Evolutionary conservation across 2,113 vertebrate species (phyloP).

Genomic region (Xenopus laevis): DNA sequence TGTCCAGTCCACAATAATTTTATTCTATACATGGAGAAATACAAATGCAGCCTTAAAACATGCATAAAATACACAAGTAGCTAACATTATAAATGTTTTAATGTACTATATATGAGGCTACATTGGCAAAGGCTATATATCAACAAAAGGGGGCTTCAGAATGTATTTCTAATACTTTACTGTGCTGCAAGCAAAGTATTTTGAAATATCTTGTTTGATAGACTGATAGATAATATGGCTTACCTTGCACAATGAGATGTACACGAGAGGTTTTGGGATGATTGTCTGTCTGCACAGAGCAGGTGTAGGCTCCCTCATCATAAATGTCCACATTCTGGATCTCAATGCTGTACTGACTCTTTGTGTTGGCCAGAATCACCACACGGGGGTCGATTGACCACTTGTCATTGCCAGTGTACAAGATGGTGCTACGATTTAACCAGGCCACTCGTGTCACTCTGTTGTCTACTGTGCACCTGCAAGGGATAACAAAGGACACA

Average conservation of each 20-base stretch:
- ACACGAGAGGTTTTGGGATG: slow-evolving; percentile 87
- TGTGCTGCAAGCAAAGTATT: too few relatives aligned
- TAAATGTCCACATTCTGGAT: slow-evolving; percentile 90
- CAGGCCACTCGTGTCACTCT: slow-evolving; percentile 90
- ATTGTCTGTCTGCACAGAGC: slow-evolving; percentile 92
- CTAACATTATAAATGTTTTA: too few relatives aligned
- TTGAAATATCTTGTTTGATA: too few relatives aligned
- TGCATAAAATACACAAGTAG: too few relatives aligned
- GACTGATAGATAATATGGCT: neutral
- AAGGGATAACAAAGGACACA: neutral
- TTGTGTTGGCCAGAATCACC: slow-evolving; percentile 85
- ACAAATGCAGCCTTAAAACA: too few relatives aligned
- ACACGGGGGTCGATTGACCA: slow-evolving; percentile 95
- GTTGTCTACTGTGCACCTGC: slow-evolving; percentile 88
- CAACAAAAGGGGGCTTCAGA: too few relatives aligned
- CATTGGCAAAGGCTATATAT: too few relatives aligned
- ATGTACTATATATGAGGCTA: too few relatives aligned
- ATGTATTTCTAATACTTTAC: too few relatives aligned
- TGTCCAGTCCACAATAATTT: too few relatives aligned
- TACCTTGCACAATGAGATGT: slow-evolving; percentile 95
- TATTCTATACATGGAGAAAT: too few relatives aligned
- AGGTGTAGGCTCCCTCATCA: slow-evolving; percentile 91
- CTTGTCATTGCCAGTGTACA: slow-evolving; percentile 94
- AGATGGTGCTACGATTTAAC: slow-evolving; percentile 94
- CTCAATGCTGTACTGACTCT: slow-evolving; percentile 94